Conservation (phyloP, 2,113 vertebrate species). For the Clarias gariepinus region DNA sequence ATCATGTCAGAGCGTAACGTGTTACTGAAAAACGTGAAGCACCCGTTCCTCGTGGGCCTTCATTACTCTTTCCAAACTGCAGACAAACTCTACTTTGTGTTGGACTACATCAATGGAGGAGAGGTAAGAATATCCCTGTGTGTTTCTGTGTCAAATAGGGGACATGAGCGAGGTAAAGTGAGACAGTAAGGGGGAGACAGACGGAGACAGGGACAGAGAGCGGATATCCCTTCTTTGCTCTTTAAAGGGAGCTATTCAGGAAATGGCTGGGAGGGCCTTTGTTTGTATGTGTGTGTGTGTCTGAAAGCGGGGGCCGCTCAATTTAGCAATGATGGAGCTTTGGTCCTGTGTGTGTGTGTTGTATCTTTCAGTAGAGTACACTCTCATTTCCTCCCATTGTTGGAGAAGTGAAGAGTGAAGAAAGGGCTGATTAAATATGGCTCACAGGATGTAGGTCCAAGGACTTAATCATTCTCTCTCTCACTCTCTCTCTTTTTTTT, state of each 20-base stretch:
- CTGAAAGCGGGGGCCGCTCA: slow-evolving; percentile 51
- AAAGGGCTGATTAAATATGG: slow-evolving; percentile 68
- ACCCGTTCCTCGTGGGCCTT: slow-evolving; percentile 95
- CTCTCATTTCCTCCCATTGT: slow-evolving; percentile 76
- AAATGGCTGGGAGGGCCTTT: slow-evolving; percentile 58
- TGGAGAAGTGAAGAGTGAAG: slow-evolving; percentile 55
- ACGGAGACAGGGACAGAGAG: slow-evolving; percentile 15
- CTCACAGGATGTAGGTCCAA: slow-evolving; percentile 52
- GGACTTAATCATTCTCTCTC: slow-evolving; percentile 49
- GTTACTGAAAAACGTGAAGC: slow-evolving; percentile 95
- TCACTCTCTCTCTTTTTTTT: slow-evolving; percentile 45
- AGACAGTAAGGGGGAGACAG: slow-evolving; percentile 52
- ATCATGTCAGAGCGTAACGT: slow-evolving; percentile 99
- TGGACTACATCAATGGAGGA: slow-evolving; percentile 98
- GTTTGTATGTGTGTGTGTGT: slow-evolving; percentile 39
- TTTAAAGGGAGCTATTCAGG: slow-evolving; percentile 71
- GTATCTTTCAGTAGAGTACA: slow-evolving; percentile 52
- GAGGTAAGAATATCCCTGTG: slow-evolving; percentile 79
- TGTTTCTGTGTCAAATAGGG: neutral
- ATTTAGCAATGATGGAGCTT: slow-evolving; percentile 64
- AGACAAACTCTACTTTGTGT: slow-evolving; percentile 93
- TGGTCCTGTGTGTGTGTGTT: slow-evolving; percentile 51
- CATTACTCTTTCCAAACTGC: slow-evolving; percentile 98
- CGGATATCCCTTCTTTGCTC: slow-evolving; percentile 64
- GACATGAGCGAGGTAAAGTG: slow-evolving; percentile 14